These are phyloP conservation scores for Nesoenas mayeri DNA, from an alignment of 2,113 vertebrate species.

Conservation along the genomic window DNA sequence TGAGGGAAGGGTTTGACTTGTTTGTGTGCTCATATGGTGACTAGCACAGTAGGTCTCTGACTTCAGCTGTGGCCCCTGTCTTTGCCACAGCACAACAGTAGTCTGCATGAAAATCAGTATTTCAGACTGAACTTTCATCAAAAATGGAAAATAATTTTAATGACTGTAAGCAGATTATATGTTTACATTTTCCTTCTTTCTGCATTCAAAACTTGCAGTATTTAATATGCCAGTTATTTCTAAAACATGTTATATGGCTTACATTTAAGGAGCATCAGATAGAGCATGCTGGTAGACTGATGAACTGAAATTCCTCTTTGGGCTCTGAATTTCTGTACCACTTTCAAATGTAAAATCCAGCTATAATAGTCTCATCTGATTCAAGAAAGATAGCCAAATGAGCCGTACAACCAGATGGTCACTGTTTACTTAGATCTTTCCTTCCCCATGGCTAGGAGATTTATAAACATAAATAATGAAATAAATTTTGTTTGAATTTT, in stretches of 20 bases:
- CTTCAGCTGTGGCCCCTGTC: not conserved
- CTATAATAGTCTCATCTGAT: not conserved
- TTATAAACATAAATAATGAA: not conserved
- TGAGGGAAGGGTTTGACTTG: not conserved
- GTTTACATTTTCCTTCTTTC: not conserved
- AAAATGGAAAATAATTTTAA: slow-evolving; percentile 3
- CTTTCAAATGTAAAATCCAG: not conserved
- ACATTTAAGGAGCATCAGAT: not conserved
- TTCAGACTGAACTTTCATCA: not conserved
- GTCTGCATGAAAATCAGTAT: not conserved
- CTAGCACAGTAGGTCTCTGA: not conserved
- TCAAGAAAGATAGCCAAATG: not conserved
- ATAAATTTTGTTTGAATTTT: not conserved
- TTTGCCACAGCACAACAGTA: rapidly evolving
- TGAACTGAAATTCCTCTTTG: not conserved
- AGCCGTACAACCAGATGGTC: not conserved
- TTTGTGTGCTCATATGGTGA: not conserved
- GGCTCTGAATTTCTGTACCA: not conserved
- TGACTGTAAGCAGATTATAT: not conserved
- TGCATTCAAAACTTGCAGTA: not conserved
- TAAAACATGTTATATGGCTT: not conserved
- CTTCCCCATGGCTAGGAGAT: not conserved
- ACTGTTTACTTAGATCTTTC: not conserved
- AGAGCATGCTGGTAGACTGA: not conserved
- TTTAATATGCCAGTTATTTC: not conserved